Conservation (phyloP, 2,113 vertebrate species). For the Mesocricetus auratus region DNA sequence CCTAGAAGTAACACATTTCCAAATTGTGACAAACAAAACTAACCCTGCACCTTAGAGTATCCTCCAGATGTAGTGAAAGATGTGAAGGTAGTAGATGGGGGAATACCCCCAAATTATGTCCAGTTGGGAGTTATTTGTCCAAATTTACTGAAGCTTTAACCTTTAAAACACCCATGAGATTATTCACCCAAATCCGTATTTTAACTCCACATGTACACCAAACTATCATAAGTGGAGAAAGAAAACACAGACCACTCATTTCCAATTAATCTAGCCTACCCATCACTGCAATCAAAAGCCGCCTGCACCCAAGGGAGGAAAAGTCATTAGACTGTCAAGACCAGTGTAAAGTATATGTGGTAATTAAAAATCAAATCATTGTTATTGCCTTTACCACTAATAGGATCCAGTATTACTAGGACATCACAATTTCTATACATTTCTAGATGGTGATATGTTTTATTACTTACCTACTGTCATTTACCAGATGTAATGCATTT, state of each 20-base stretch:
- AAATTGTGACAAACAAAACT: background rate
- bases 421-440: background rate
- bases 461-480: background rate
- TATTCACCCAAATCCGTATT: background rate
- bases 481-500: background rate
- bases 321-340: too few relatives aligned
- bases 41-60: background rate
- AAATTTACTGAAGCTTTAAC: background rate
- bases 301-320: background rate
- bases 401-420: background rate
- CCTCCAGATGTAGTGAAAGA: background rate
- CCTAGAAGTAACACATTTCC: background rate
- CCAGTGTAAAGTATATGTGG: background rate
- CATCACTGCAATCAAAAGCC: background rate
- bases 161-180: background rate
- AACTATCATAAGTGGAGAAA: background rate
- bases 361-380: background rate
- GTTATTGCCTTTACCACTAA: background rate
- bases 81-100: rapidly evolving
- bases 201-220: background rate
- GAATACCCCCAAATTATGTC: background rate
- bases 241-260: background rate
- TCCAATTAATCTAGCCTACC: background rate
- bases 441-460: background rate
- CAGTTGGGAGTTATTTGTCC: background rate